phyloP scores from a whole-genome alignment of 2,888 invertebrate genomes.

The Oligia latruncula region DNA sequence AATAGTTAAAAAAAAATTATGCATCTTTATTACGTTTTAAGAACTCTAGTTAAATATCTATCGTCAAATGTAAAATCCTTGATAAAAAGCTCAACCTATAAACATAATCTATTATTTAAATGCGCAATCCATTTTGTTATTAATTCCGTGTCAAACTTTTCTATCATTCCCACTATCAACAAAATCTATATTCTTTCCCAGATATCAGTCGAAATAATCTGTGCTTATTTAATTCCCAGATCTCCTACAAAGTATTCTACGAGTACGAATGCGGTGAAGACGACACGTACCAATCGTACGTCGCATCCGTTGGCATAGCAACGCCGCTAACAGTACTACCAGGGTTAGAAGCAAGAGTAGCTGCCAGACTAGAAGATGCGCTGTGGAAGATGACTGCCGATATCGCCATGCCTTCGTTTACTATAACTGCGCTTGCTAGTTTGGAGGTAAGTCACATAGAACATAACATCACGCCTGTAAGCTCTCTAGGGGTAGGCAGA shows the following conservation, averaged over 20 bases:
- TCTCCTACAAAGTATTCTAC: conserved; percentile 84
- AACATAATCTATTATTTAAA: background rate
- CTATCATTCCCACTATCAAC: background rate
- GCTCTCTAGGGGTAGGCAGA: background rate
- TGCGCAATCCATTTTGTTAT: background rate
- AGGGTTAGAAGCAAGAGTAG: conserved; percentile 78
- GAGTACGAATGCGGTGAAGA: conserved; percentile 84
- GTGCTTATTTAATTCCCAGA: conserved; percentile 69
- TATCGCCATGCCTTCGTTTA: conserved; percentile 86
- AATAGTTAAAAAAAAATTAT: too few species aligned
- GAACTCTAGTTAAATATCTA: background rate
- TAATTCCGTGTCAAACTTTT: background rate
- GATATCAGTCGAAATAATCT: too few species aligned
- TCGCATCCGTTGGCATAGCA: conserved; percentile 80
- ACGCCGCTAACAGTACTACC: conserved; percentile 85
- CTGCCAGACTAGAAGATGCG: conserved; percentile 82
- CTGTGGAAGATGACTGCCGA: conserved; percentile 86
- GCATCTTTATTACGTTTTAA: background rate
- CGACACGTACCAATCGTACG: conserved; percentile 83
- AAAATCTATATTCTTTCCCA: background rate
- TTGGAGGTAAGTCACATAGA: conserved; percentile 59
- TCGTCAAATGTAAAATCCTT: background rate
- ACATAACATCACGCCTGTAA: background rate
- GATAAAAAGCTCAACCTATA: background rate
- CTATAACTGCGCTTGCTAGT: conserved; percentile 82